Base-by-base conservation (phyloP, 2,797 vertebrate species). In the Notolepis coatsorum region DNA sequence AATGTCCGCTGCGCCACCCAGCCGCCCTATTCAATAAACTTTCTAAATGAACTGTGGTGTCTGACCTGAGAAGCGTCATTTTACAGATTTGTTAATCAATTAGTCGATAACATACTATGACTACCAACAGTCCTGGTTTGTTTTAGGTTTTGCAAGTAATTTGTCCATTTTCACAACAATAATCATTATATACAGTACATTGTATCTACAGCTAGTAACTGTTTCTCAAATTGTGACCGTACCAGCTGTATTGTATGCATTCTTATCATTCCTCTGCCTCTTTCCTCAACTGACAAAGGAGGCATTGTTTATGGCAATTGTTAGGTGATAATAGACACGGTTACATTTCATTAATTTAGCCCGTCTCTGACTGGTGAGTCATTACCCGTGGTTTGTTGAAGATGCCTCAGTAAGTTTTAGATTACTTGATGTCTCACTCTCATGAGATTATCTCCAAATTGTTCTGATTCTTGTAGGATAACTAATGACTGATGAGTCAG, bases 221-320 rank as follows among this genome's bases (percentile, higher is more conserved):
- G 39, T 51, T 48, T 55, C 52, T 49, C 35, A 25, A 39, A 21
- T 3, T 42, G 31, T 58, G 45, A 27, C 47, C 47, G 4, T 53
- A 57, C 49, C 37, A 48, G 25, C 18, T 4, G 25, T 39, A 24
- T 39, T 43, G 24, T 53, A 17, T 39, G 37, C 54, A 67, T 48
- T 21, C 43, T 59, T 38, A 49, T 60, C 59, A 33, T 4, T 31
- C 58, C 21, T 35, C 30, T 54, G 13, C 18, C 38, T 25, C 27
- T 52, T 38, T 57, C 1, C 58, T 61, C 39, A 28, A 39, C 63
- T 80, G 79, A 68, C 62, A 51, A 5, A 71, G 8, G 35, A 28
- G 33, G 12, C 35, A 13, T 13, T 47, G 41, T 48, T 54, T 65
- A 69, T 65, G 20, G 12, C 54, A 59, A 76, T 58, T 66, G n/a